These are phyloP conservation scores for Neosilurus mollespiculum DNA, from an alignment of 2,797 vertebrate species.

Conservation along the genomic window DNA sequence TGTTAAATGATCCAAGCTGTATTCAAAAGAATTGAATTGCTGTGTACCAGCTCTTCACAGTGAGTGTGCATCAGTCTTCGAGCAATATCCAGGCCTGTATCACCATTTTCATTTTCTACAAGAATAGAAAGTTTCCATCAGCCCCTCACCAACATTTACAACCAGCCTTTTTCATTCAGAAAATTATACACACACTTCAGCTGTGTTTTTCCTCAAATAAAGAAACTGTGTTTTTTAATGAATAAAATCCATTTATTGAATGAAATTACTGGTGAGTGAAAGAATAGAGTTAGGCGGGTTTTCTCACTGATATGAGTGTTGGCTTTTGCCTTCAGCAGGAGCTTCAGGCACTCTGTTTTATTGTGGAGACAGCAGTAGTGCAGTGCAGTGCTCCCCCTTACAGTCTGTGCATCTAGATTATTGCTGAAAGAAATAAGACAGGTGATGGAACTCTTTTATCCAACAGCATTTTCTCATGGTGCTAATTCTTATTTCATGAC, in stretches of 20 bases:
- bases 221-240: background rate
- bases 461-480: background rate
- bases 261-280: background rate
- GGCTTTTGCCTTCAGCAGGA: conserved; percentile 81
- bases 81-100: conserved; percentile 76
- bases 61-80: conserved; percentile 72
- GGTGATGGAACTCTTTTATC: background rate
- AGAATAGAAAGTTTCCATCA: conserved; percentile 37
- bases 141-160: background rate
- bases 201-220: background rate
- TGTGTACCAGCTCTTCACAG: conserved; percentile 80
- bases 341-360: conserved; percentile 80
- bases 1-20: background rate
- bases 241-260: background rate
- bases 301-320: conserved; percentile 76
- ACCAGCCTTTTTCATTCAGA: background rate
- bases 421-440: conserved; percentile 61
- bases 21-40: background rate
- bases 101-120: conserved; percentile 78
- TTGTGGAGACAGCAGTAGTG: conserved; percentile 84
- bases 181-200: background rate
- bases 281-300: background rate
- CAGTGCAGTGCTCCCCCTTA: conserved; percentile 75
- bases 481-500: background rate
- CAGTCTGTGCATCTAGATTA: conserved; percentile 72